Evolutionary conservation across 1,140 invertebrate species (phyloP).

Genomic region (Andricus grossulariae): DNA sequence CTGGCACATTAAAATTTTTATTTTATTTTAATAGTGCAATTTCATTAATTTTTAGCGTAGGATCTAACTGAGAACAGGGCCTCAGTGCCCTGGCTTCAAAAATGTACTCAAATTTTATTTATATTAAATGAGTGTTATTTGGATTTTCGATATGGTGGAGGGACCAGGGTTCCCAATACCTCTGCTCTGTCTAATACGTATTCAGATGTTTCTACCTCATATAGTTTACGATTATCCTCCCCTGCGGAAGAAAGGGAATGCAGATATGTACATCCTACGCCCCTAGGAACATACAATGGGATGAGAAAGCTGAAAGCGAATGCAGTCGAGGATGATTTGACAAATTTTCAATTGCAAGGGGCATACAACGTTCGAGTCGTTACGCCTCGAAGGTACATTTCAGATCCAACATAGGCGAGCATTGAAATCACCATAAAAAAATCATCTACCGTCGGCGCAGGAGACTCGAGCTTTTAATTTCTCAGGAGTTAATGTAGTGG

Average conservation of each 20-base stretch:
- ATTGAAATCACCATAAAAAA: constrained; percentile 70
- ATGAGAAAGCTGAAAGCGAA: constrained; percentile 46
- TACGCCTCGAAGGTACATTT: constrained; percentile 24
- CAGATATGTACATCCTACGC: constrained; percentile 59
- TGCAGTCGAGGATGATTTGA: constrained; percentile 66
- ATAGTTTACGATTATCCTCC: constrained; percentile 63
- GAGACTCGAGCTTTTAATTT: constrained; percentile 41
- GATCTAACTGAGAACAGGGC: too few relatives aligned
- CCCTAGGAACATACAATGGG: constrained; percentile 62
- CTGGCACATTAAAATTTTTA: too few relatives aligned
- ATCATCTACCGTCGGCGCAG: constrained; percentile 34
- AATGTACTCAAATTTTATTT: neutral
- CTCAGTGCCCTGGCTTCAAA: too few relatives aligned
- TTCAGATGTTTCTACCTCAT: constrained; percentile 69
- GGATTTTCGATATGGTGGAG: neutral
- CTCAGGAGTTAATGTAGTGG: constrained; percentile 45
- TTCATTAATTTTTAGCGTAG: too few relatives aligned
- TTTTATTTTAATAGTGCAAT: too few relatives aligned
- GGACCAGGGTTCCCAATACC: neutral
- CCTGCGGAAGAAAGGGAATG: constrained; percentile 59
- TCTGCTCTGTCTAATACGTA: constrained; percentile 46
- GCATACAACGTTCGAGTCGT: constrained; percentile 40
- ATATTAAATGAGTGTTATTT: neutral
- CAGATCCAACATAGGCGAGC: constrained; percentile 50
- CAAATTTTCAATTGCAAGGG: constrained; percentile 64